phyloP scores from a whole-genome alignment of 2,888 invertebrate species.

The Erannis defoliaria region DNA sequence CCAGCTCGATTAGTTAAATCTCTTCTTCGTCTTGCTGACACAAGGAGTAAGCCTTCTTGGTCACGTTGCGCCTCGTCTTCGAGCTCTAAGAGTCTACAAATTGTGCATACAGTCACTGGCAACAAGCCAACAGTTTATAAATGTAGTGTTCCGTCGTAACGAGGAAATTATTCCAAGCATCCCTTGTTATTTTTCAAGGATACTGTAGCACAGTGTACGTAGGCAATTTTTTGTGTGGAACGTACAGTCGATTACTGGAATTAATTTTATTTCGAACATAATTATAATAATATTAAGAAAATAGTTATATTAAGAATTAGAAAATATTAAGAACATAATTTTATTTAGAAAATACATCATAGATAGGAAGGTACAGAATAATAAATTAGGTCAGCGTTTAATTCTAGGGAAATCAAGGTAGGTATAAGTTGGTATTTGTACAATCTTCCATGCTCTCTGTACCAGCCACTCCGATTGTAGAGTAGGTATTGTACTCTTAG shows the following conservation, averaged over 20 bases:
- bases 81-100: constrained; percentile 67
- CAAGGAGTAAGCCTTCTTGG: constrained; percentile 59
- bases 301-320: no score
- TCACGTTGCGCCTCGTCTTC: constrained; percentile 74
- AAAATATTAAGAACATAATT: no score
- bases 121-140: constrained; percentile 73
- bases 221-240: neutral
- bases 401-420: no score
- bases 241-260: no score
- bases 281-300: no score
- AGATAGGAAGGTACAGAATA: no score
- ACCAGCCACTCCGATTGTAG: no score
- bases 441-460: no score
- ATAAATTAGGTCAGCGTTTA: no score
- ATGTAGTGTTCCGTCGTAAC: constrained; percentile 74
- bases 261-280: neutral
- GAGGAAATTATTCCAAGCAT: constrained; percentile 63
- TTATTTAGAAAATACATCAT: no score
- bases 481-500: no score
- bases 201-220: constrained; percentile 10
- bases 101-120: constrained; percentile 70
- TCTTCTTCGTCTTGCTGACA: constrained; percentile 48
- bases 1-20: constrained; percentile 40
- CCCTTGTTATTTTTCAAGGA: constrained; percentile 46
- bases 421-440: no score